Evolutionary conservation across 2,888 invertebrate species (phyloP), one percentile per base, ranked within the genome.

Genomic region (Smittia sp.): DNA sequence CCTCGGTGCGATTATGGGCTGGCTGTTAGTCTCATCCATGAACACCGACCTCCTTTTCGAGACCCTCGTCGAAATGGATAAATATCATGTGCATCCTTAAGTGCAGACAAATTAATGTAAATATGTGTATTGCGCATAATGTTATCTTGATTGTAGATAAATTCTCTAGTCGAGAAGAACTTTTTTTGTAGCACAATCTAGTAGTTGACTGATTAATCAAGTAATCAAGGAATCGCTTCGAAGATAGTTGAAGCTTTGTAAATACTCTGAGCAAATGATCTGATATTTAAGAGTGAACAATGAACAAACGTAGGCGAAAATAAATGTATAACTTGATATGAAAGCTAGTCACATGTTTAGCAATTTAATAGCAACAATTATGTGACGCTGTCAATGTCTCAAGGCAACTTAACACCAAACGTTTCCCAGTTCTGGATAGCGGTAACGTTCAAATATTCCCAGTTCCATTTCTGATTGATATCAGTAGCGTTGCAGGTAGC

Each of bases 11-110:
- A 83, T 85, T 74, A 79, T 83, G 39, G 85, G 85, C 25, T 86
- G 86, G 86, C 81, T 86, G 78, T 82, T 86, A 52, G 85, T 85
- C 1, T 77, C 85, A 75, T 83, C 83, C 75, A 83, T 85, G 41
- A 80, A 82, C 38, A 85, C 85, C 76, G 85, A 85, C 77, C 79
- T 83, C 76, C 81, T 86, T 11, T 84, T 84, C 76, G 80, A 83
- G 75, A 84, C 85, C 80, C 80, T 86, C 75, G 75, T 81, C 70
- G 81, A 82, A 76, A 78, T 83, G 78, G 80, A 81, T 75, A 73
- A 73, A 73, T 73, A 73, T 73, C 73, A 73, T 22, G 24, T 73
- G 9, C 62, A 65, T 41, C 73, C 73, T 6, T 65, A 73, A 62
- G 15, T 2, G 54, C 52, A 18, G 32, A 22, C n/a, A n/a, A n/a